These are phyloP conservation scores for Vidua chalybeata DNA, from an alignment of 2,113 vertebrate genomes.

Conservation along the genomic window DNA sequence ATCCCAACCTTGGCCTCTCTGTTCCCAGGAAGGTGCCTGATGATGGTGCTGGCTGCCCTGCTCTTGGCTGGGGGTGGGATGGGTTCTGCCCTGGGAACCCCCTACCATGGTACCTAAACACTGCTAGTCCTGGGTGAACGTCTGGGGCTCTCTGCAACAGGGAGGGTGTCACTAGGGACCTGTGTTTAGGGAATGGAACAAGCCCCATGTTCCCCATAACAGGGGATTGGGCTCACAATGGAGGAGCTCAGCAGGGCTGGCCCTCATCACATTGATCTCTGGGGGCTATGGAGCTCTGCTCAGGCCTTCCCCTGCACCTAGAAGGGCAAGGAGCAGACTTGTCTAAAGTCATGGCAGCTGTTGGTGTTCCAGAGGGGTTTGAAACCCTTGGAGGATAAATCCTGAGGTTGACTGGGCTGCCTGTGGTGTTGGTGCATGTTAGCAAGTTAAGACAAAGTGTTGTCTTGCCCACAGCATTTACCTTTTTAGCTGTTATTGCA, in stretches of 20 bases:
- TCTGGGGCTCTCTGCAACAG: neutral
- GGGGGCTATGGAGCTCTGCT: neutral
- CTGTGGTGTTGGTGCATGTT: neutral
- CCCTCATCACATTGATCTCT: neutral
- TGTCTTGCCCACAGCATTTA: neutral
- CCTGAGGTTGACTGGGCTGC: neutral
- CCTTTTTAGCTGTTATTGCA: neutral
- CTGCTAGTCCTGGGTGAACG: neutral
- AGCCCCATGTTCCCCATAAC: neutral
- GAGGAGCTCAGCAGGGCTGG: neutral
- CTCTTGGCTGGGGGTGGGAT: neutral
- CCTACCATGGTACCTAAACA: neutral
- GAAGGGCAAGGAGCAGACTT: neutral
- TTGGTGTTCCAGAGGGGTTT: neutral
- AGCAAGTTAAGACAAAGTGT: accelerated
- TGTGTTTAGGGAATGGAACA: neutral
- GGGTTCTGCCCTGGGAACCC: accelerated
- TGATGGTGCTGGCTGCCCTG: neutral
- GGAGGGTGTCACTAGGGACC: accelerated
- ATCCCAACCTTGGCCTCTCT: accelerated
- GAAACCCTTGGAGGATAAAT: neutral
- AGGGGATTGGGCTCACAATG: accelerated
- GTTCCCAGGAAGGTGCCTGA: neutral
- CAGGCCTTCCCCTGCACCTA: neutral
- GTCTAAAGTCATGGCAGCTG: neutral